Conservation (phyloP, 2,888 invertebrate genomes). For the Furcula furcula region DNA sequence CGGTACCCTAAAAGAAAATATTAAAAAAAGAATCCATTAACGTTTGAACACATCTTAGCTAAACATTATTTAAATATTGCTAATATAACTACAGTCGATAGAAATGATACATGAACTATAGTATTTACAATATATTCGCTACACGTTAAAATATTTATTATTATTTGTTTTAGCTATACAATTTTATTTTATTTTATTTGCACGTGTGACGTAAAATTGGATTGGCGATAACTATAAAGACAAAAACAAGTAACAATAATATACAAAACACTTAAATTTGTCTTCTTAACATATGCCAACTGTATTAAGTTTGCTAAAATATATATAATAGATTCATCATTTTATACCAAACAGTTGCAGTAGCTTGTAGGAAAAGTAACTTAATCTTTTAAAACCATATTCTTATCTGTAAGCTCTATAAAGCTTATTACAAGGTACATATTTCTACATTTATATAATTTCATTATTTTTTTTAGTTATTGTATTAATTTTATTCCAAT, state of each 20-base stretch:
- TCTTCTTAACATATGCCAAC: no score
- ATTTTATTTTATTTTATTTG: slow-evolving; percentile 45
- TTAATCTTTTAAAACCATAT: no score
- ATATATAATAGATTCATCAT: no score
- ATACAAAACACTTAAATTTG: not conserved
- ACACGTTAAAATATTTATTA: slow-evolving; percentile 47
- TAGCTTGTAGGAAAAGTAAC: no score
- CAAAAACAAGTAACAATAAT: not conserved
- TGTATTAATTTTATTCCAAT: no score
- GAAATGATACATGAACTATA: slow-evolving; percentile 58
- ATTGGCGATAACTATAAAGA: no score
- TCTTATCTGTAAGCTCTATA: no score
- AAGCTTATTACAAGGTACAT: no score
- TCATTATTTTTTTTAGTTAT: no score
- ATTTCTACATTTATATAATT: no score
- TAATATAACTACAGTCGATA: slow-evolving; percentile 65
- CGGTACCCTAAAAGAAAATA: slow-evolving; percentile 57
- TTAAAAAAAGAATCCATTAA: slow-evolving; percentile 57
- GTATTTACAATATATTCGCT: slow-evolving; percentile 66
- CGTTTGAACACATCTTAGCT: slow-evolving; percentile 79
- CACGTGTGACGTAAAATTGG: slow-evolving; percentile 22
- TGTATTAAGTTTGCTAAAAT: no score
- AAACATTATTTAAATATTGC: slow-evolving; percentile 77
- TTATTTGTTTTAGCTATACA: slow-evolving; percentile 51
- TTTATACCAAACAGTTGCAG: no score